A percentile compares a stretch with the other conserved stretches of the same genome.
phyloP scores from a whole-genome alignment of 2,797 vertebrate genomes.

The Leptodactylus fallax region DNA sequence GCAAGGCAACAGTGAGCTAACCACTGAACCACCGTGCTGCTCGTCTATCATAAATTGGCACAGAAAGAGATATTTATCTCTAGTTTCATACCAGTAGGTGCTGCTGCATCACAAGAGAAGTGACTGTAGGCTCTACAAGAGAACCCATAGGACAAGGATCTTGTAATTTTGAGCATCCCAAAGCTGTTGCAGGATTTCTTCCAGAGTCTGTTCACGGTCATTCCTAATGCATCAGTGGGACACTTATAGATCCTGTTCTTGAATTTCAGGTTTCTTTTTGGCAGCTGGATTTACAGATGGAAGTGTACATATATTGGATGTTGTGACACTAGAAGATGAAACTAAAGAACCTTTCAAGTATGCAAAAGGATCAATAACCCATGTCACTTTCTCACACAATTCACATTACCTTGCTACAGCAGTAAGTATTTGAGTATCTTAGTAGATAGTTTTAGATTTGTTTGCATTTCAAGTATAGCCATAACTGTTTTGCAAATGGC shows the following conservation, averaged over 20 bases:
- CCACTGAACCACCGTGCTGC: too few relatives aligned
- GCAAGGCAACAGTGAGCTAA: too few relatives aligned
- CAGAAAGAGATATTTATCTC: background rate
- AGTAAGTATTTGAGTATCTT: slow-evolving; percentile 79
- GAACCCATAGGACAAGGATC: too few relatives aligned
- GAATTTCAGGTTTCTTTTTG: slow-evolving; percentile 81
- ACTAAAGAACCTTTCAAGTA: slow-evolving; percentile 77
- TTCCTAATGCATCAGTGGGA: background rate
- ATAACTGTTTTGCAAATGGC: too few relatives aligned
- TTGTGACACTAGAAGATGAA: slow-evolving; percentile 80
- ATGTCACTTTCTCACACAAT: slow-evolving; percentile 88
- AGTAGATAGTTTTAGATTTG: background rate
- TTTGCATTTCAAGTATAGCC: too few relatives aligned
- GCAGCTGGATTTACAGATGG: slow-evolving; percentile 88
- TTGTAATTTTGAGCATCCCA: background rate
- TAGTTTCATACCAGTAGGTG: too few relatives aligned
- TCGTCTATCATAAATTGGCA: too few relatives aligned
- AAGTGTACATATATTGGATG: slow-evolving; percentile 83
- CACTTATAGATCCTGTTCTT: background rate
- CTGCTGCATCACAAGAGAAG: too few relatives aligned
- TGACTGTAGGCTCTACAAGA: too few relatives aligned
- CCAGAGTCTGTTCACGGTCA: background rate
- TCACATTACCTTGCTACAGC: slow-evolving; percentile 89
- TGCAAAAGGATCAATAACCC: slow-evolving; percentile 79
- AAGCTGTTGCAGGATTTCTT: background rate